Conservation (phyloP, 2,888 invertebrate species). For the Microdon myrmicae region DNA sequence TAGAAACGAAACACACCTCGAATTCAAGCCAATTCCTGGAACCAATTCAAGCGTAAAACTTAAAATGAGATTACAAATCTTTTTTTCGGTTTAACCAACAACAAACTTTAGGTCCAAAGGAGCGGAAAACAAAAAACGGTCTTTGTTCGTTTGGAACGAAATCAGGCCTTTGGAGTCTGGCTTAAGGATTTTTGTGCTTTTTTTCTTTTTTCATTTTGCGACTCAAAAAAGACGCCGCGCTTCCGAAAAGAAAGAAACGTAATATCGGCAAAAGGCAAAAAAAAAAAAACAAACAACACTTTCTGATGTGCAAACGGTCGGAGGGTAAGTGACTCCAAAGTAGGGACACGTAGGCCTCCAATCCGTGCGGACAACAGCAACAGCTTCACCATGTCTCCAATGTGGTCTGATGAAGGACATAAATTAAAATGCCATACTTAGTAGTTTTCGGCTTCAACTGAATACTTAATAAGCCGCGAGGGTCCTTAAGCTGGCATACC, state of each 20-base stretch:
- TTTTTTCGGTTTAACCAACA: conserved; percentile 8
- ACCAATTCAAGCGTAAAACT: conserved; percentile 50
- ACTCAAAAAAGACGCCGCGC: conserved; percentile 40
- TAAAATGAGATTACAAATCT: conserved; percentile 48
- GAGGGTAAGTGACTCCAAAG: too few relatives aligned
- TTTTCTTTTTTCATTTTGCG: too few relatives aligned
- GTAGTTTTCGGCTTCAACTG: conserved; percentile 21
- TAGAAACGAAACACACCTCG: conserved; percentile 1
- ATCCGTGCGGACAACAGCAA: neutral
- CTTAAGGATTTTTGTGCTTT: too few relatives aligned
- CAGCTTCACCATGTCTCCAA: conserved; percentile 18
- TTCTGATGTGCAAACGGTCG: conserved; percentile 20
- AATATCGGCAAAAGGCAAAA: neutral
- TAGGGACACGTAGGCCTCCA: too few relatives aligned
- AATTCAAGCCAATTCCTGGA: conserved; percentile 30
- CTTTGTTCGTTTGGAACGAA: conserved; percentile 1
- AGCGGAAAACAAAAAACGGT: neutral
- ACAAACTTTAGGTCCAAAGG: too few relatives aligned
- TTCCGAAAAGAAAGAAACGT: conserved; percentile 15
- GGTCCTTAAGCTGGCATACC: conserved; percentile 40
- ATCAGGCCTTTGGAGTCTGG: conserved; percentile 8
- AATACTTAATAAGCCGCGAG: conserved; percentile 40
- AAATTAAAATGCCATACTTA: conserved; percentile 43
- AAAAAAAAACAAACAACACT: conserved; percentile 21
- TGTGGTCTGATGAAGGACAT: conserved; percentile 46